Evolutionary conservation across 2,888 invertebrate species (phyloP), one percentile per base, ranked within the genome.

Genomic region (Linyphia triangularis): DNA sequence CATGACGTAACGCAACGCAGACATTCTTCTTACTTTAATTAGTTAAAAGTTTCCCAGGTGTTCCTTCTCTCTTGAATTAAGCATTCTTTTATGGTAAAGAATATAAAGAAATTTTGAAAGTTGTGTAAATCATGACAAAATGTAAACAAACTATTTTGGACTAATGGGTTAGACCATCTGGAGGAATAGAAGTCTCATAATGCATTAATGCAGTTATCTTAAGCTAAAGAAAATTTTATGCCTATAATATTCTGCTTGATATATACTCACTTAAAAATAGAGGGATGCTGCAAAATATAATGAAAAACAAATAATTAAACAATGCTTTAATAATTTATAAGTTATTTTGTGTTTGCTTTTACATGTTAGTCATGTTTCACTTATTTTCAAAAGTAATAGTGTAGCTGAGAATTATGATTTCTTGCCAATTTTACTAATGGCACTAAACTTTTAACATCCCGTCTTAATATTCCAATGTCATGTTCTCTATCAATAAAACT

Each of bases 41-140:
- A 79, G 79, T 51, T 51, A 43, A 67, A 79, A 79, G 43, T 24
- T 43, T 0, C 7, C 40, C 79, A 79, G 67, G 30, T 79, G 79
- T 28, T 30, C 30, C 2, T 79, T 19, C 65, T 79, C 79, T 24
- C 40, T 22, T 57, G 33, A 33, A 24, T 24, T 67, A 40, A 24
- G 24, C 6, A n/a, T 63, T 40, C 63, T 77, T 61, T 63, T 19
- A 26, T 51, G 13, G 51, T 16, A 51, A 51, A 51, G 51, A 51
- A 51, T 51, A n/a, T n/a, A 16, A 51, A 16, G n/a, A 16, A 51
- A 1, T 6, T 16, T 51, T 51, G n/a, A n/a, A 51, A n/a, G 51
- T 1, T 51, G n/a, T n/a, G 51, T 51, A 51, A 51, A 51, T 51
- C 51, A 51, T 16, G 51, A 7, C 33, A 7, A 16, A 13, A 51